Evolutionary conservation across 2,113 vertebrate genomes (phyloP), one percentile per base, ranked within the genome.

Genomic region (Empidonax alnorum): DNA sequence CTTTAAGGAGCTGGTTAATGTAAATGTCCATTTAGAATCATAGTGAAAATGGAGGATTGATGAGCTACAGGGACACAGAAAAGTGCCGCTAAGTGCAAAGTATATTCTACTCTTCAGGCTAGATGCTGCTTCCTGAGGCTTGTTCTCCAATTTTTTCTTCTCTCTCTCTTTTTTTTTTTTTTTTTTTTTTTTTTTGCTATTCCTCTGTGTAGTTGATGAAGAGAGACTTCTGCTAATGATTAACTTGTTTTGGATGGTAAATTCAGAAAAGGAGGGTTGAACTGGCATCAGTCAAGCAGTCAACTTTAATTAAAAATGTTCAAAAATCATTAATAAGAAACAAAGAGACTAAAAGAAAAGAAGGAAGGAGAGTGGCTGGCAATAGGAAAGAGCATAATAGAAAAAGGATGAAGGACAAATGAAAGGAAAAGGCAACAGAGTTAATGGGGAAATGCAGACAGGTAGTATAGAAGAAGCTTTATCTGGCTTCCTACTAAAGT

Each of bases 251-350:
- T 84, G 39, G 52, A 94, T 41, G 42, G 61, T 50, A 86, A 73
- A 88, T 81, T 75, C 46, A 92, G 80, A 89, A 80, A 88, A 90
- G 12, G 19, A 69, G 33, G 18, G 42, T 81, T 90, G 59, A 90
- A 74, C 42, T 67, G 80, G 12, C 61, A 93, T 96, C 91, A 90
- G 76, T 92, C 67, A 93, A 79, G 44, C 63, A 87, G 71, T 79
- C 76, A 67, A 44, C 50, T 78, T 84, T 63, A 90, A 96, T 94
- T 84, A 52, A 92, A 92, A 77, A 52, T 50, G 47, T 84, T 1
- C 14, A 2, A 80, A 90, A 62, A 33, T 74, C 0, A 0, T 93
- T 87, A 90, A 80, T 66, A 90, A 90, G 78, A 90, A 93, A 83
- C 24, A 88, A 90, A 68, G 42, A 74, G 6, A 44, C 12, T 52